Base-by-base conservation (phyloP, 2,888 invertebrate species). In the Pachymerium ferrugineum region DNA sequence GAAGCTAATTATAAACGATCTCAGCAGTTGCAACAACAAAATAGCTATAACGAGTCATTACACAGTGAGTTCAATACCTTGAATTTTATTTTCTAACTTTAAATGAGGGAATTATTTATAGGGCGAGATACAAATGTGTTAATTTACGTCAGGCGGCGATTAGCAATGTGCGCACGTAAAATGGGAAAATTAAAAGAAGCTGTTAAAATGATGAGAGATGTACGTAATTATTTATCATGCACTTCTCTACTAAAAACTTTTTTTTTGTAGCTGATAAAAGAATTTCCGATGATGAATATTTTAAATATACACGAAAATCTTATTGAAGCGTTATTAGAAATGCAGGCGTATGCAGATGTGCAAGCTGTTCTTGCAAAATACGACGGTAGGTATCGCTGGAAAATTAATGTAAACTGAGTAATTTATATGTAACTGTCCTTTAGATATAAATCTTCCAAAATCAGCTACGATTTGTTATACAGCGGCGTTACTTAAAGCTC, bases 161-260 rank as follows among this genome's bases (percentile, higher is more conserved):
- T 96, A 76, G 98, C 97, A n/a, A 97, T 97, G 97, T 97, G 97
- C 85, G 93, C 95, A 33, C 87, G 97, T 74, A 94, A 96, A 80
- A 86, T 97, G 74, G 96, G 97, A 12, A 91, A 94, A 79, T 86
- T 97, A 77, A 93, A 95, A 83, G 97, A 97, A 84, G 94, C 97
- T 0, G 91, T 96, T 29, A 96, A 98, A 83, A 91, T 95, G 88
- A 97, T 97, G 86, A 88, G 97, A 80, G 97, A 98, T 85, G 86
- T 88, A 81, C 81, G 84, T 80, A 29, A n/a, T 68, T 14, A 4
- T 22, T 68, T 70, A 30, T 1, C 1, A 1, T 33, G 29, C n/a
- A 33, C n/a, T 30, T 72, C 38, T n/a, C 6, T 5, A 12, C 5
- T 10, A 22, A 19, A 19, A 42, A 38, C 1, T 16, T 5, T 22